Percentiles rank a stretch among this genome's conserved stretches.
These are phyloP conservation scores for Ylistrum balloti DNA, from an alignment of 1,140 invertebrate species.

Conservation along the genomic window DNA sequence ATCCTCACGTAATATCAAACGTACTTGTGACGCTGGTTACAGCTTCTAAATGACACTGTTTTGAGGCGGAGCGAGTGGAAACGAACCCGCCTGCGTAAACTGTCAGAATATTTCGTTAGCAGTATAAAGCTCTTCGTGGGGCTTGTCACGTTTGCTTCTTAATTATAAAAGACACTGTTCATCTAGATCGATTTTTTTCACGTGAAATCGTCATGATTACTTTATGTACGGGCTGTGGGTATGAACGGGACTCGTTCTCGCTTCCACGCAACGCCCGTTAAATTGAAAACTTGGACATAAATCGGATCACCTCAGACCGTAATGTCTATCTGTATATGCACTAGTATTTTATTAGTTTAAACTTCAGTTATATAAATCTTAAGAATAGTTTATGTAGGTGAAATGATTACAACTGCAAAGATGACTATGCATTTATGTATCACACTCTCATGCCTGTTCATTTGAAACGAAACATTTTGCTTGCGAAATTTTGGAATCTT, in stretches of 20 bases:
- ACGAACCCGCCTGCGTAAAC: not conserved
- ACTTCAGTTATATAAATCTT: too few species aligned
- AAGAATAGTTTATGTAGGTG: too few species aligned
- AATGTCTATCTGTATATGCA: too few species aligned
- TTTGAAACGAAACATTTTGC: too few species aligned
- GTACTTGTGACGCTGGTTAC: not conserved
- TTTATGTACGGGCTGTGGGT: not conserved
- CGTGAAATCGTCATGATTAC: not conserved
- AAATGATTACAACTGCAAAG: too few species aligned
- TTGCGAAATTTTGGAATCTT: too few species aligned
- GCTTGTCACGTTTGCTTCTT: not conserved
- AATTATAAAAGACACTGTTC: not conserved
- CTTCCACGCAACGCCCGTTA: not conserved
- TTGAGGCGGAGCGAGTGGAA: not conserved
- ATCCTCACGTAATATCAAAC: conserved; percentile 14
- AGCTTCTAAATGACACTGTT: not conserved
- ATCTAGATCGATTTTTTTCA: not conserved
- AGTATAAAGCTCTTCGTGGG: not conserved
- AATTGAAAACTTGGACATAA: too few species aligned
- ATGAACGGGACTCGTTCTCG: not conserved
- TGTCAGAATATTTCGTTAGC: not conserved
- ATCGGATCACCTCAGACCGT: too few species aligned
- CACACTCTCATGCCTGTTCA: too few species aligned
- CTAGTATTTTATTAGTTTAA: too few species aligned
- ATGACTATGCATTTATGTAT: too few species aligned